A percentile compares a stretch with the other conserved stretches of the same genome.
These are phyloP conservation scores for Chloroclystis v-ata DNA, from an alignment of 2,888 invertebrate species.

Conservation along the genomic window DNA sequence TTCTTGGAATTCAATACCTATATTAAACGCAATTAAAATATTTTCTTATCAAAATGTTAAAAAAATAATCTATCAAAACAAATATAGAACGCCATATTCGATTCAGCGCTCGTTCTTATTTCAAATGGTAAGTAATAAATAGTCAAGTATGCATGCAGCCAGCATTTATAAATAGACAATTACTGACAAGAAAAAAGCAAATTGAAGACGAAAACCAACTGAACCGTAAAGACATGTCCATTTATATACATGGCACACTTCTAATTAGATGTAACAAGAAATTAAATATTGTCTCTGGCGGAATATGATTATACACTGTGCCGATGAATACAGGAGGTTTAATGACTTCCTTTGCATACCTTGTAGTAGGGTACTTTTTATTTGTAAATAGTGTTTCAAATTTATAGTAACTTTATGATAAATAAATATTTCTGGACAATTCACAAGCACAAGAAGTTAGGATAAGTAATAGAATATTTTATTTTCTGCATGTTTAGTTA, in stretches of 20 bases:
- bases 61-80: too few relatives aligned
- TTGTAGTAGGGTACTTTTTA: too few relatives aligned
- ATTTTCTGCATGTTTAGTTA: too few relatives aligned
- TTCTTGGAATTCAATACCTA: too few relatives aligned
- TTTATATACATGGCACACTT: constrained; percentile 31
- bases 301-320: constrained; percentile 6
- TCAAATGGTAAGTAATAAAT: constrained; percentile 7
- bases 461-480: too few relatives aligned
- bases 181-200: constrained; percentile 14
- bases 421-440: too few relatives aligned
- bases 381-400: too few relatives aligned
- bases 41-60: too few relatives aligned
- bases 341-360: too few relatives aligned
- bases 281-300: constrained; percentile 6
- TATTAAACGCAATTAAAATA: too few relatives aligned
- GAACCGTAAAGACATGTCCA: constrained; percentile 27
- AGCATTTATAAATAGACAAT: constrained; percentile 18
- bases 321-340: background rate
- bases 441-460: too few relatives aligned
- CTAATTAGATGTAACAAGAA: constrained; percentile 25
- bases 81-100: background rate
- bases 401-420: too few relatives aligned
- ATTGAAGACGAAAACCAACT: constrained; percentile 18
- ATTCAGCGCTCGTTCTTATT: background rate
- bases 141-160: constrained; percentile 2